Conservation (phyloP, 2,888 invertebrate genomes). For the Vesta saturnalis region DNA sequence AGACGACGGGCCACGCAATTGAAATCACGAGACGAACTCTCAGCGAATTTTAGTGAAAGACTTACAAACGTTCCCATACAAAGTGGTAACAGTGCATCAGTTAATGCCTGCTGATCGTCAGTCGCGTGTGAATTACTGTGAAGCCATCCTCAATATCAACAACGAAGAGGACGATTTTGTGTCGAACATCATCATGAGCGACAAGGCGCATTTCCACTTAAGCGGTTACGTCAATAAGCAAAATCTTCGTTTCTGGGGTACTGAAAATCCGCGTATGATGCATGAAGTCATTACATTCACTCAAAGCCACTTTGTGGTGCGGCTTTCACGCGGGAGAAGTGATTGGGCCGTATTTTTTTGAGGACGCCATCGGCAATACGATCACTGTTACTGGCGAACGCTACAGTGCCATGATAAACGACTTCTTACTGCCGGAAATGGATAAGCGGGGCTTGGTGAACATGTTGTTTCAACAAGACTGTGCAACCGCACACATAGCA, state of each 20-base stretch:
- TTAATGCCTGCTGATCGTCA: no score
- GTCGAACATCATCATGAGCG: no score
- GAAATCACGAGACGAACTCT: no score
- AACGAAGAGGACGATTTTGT: no score
- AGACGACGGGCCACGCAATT: no score
- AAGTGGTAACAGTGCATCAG: no score
- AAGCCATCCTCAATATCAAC: no score
- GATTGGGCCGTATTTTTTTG: conserved; percentile 38
- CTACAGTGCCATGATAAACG: conserved; percentile 39
- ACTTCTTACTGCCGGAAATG: neutral
- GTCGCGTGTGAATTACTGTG: no score
- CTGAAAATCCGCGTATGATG: conserved; percentile 37
- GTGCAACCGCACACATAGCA: neutral
- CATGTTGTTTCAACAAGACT: neutral
- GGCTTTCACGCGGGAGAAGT: conserved; percentile 28
- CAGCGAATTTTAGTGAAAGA: no score
- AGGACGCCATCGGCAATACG: conserved; percentile 33
- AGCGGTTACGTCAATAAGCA: no score
- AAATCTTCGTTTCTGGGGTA: conserved; percentile 37
- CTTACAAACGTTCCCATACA: no score
- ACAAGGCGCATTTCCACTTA: no score
- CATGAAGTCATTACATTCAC: conserved; percentile 37
- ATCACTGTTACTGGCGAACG: conserved; percentile 39
- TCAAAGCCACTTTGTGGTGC: conserved; percentile 37
- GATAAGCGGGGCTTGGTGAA: neutral